Conservation (phyloP, 2,888 invertebrate genomes). For the Cancer borealis region DNA sequence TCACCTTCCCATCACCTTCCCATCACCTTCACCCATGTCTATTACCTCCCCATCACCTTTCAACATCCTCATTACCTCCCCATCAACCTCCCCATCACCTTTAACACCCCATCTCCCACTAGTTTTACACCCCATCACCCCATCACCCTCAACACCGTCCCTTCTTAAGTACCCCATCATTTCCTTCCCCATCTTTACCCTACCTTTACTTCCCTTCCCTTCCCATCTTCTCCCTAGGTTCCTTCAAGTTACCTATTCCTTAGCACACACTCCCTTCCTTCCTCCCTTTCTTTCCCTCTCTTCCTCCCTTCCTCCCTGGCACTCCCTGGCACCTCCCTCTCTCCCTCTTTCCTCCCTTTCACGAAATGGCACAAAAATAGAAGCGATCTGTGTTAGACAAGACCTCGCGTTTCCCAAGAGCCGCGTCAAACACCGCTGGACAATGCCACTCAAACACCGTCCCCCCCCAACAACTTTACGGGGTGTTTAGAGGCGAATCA, state of each 20-base stretch:
- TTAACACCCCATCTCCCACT: neutral
- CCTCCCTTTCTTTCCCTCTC: neutral
- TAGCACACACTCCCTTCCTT: neutral
- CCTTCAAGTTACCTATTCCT: neutral
- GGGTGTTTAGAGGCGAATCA: neutral
- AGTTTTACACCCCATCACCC: neutral
- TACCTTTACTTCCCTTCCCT: neutral
- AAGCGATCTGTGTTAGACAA: conserved; percentile 47
- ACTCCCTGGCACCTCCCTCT: neutral
- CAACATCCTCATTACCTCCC: neutral
- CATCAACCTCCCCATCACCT: neutral
- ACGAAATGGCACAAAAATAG: conserved; percentile 24
- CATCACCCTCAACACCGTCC: neutral
- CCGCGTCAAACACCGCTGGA: neutral
- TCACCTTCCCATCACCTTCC: neutral
- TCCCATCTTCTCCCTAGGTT: neutral
- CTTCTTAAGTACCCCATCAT: too few relatives aligned
- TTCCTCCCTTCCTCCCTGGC: neutral
- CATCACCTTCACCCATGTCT: neutral
- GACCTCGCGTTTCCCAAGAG: conserved; percentile 25
- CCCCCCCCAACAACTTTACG: neutral
- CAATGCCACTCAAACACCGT: neutral
- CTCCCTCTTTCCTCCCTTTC: neutral
- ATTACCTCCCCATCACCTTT: neutral
- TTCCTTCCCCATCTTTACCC: neutral